These are phyloP conservation scores for Syrphus vitripennis DNA, from an alignment of 2,888 invertebrate genomes.

Conservation along the genomic window DNA sequence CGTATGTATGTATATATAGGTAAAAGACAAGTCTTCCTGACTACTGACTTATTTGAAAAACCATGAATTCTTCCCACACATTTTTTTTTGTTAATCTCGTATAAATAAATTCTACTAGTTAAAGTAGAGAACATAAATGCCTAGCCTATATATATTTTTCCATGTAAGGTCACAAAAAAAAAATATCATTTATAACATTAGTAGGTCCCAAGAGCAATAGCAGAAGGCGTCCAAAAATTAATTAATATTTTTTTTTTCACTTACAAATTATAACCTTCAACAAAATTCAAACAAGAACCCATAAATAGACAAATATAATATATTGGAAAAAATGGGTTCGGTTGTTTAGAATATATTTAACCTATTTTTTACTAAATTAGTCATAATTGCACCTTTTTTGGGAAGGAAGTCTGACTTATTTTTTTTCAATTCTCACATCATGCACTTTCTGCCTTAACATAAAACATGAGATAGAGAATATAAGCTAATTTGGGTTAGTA, in stretches of 20 bases:
- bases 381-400: constrained; percentile 34
- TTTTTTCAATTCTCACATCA: too few species aligned
- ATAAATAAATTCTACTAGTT: neutral
- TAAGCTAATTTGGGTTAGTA: constrained; percentile 45
- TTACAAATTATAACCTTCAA: neutral
- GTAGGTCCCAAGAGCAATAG: neutral
- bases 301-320: neutral
- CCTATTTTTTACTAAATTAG: constrained; percentile 38
- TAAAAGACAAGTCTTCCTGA: constrained; percentile 21
- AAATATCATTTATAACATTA: constrained; percentile 23
- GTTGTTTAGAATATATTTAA: constrained; percentile 29
- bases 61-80: constrained; percentile 33
- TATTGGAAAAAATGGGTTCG: neutral
- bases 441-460: neutral
- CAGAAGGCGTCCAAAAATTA: neutral
- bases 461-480: constrained; percentile 21
- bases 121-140: neutral
- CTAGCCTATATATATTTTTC: neutral
- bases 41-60: constrained; percentile 35
- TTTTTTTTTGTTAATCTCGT: neutral
- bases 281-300: neutral
- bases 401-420: neutral
- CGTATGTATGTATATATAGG: too few species aligned
- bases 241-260: neutral
- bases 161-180: constrained; percentile 29